Percentiles rank a stretch among this genome's conserved stretches.
These are phyloP conservation scores for Enteromius treurensis DNA, from an alignment of 2,797 vertebrate species.

Conservation along the genomic window DNA sequence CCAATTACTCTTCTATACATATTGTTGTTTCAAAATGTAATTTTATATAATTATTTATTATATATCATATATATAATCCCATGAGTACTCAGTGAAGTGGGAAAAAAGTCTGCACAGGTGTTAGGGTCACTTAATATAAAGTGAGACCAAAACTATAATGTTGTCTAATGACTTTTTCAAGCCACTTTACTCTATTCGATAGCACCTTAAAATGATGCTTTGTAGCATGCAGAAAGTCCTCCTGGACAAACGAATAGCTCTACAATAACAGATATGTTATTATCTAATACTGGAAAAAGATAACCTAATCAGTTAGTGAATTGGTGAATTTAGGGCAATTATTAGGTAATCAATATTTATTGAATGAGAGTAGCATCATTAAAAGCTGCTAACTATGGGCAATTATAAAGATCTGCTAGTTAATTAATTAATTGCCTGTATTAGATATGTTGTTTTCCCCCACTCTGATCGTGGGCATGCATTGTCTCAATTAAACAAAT, in stretches of 20 bases:
- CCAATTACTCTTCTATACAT: too few species aligned
- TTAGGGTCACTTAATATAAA: too few species aligned
- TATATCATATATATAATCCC: too few species aligned
- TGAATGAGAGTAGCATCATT: background rate
- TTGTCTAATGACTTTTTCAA: conserved; percentile 69
- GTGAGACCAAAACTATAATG: conserved; percentile 42
- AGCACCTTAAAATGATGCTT: background rate
- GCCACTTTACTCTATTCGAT: conserved; percentile 55
- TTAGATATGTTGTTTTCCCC: background rate
- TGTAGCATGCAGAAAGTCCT: background rate
- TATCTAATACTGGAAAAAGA: background rate
- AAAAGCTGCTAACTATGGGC: background rate
- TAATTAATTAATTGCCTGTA: background rate
- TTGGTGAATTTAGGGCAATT: background rate
- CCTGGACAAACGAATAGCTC: background rate
- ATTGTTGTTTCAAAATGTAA: too few species aligned
- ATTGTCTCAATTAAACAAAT: background rate
- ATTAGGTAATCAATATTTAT: background rate
- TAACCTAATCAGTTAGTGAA: background rate
- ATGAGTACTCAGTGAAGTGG: too few species aligned
- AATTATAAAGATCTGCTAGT: background rate
- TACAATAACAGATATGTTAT: background rate
- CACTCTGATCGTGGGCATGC: too few species aligned
- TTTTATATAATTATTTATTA: too few species aligned
- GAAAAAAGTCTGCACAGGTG: too few species aligned